Conservation (phyloP, 2,888 invertebrate species). For the Drosophila nr. perissopoda region DNA sequence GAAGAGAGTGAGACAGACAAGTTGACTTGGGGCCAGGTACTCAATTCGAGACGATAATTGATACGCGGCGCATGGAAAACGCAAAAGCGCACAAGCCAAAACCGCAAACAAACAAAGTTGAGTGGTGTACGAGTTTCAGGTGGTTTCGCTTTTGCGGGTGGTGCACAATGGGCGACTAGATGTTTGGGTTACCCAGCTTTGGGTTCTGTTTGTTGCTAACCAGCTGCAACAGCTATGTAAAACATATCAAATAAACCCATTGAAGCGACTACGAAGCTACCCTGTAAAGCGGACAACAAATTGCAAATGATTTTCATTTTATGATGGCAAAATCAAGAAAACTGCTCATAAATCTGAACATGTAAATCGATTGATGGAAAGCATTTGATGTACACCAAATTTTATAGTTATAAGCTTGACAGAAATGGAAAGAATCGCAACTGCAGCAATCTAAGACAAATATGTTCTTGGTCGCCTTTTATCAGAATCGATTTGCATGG, state of each 20-base stretch:
- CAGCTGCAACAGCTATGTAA: constrained; percentile 1
- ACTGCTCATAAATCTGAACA: not conserved
- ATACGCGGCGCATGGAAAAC: constrained; percentile 67
- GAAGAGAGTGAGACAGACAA: not conserved
- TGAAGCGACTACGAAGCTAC: not conserved
- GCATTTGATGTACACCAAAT: not conserved
- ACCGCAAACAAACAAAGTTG: constrained; percentile 74
- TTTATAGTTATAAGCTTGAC: not conserved
- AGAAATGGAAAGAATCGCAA: not conserved
- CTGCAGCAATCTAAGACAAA: not conserved
- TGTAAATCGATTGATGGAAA: not conserved
- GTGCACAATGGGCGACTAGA: not conserved
- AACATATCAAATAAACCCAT: not conserved
- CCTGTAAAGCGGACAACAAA: not conserved
- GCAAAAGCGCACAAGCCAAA: constrained; percentile 67
- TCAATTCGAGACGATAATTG: constrained; percentile 76
- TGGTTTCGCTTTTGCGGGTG: not conserved
- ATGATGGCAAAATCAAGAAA: not conserved
- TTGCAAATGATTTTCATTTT: not conserved
- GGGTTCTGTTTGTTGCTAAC: not conserved
- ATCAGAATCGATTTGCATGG: too few species aligned
- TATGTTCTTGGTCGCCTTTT: not conserved
- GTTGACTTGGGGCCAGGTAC: constrained; percentile 22
- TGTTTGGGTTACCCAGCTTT: constrained; percentile 4
- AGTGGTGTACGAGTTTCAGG: constrained; percentile 26